Conservation (phyloP, 2,113 vertebrate genomes). For the Forbesichthys papilliferus region DNA sequence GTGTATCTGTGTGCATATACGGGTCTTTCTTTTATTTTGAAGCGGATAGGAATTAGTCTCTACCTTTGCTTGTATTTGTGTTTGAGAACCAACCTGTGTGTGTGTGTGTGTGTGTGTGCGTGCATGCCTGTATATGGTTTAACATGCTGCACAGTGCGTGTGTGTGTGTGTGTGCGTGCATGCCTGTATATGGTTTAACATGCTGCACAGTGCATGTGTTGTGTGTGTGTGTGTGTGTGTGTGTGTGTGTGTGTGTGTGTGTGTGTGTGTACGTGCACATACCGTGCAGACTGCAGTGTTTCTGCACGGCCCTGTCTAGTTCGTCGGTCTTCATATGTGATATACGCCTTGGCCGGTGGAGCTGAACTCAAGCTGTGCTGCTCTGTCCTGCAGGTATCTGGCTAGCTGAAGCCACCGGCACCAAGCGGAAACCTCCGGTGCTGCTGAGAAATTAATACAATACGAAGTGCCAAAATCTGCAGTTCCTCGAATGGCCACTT, state of each 20-base stretch:
- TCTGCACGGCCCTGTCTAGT: conserved; percentile 19
- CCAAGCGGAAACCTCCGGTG: background rate
- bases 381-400: conserved; percentile 42
- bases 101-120: conserved; percentile 5
- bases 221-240: background rate
- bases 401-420: conserved; percentile 12
- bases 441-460: too few species aligned
- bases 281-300: conserved; percentile 22
- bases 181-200: conserved; percentile 3
- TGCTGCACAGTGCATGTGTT: background rate
- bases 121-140: conserved; percentile 6
- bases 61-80: background rate
- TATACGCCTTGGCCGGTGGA: conserved; percentile 43
- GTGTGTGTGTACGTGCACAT: background rate
- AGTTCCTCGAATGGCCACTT: too few species aligned
- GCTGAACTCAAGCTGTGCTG: conserved; percentile 41
- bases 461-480: too few species aligned
- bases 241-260: background rate
- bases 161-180: conserved; percentile 1
- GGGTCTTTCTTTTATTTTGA: background rate
- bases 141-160: background rate
- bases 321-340: conserved; percentile 34
- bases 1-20: conserved; percentile 2
- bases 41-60: background rate
- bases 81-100: conserved; percentile 11